Conservation (phyloP, 2,113 vertebrate species). For the Steatornis caripensis region DNA sequence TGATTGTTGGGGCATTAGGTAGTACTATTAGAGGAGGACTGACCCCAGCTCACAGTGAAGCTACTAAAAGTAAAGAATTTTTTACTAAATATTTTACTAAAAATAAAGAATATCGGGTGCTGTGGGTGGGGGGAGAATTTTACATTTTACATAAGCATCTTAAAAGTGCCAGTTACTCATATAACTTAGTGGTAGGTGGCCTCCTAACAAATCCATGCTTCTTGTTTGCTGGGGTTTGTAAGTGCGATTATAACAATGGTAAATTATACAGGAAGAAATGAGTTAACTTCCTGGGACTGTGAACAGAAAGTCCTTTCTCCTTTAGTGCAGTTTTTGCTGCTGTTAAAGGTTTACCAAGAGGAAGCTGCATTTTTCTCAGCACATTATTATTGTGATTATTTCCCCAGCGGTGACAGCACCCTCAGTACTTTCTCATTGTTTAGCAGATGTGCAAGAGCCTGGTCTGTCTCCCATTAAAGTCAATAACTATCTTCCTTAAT, state of each 20-base stretch:
- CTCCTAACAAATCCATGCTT: not conserved
- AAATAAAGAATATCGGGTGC: not conserved
- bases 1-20: not conserved
- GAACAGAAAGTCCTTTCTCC: not conserved
- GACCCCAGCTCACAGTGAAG: not conserved
- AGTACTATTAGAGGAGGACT: not conserved
- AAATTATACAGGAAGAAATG: not conserved
- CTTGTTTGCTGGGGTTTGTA: not conserved
- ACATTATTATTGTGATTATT: not conserved
- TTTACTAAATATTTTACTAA: not conserved
- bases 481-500: slow-evolving; percentile 37
- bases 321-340: not conserved
- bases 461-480: slow-evolving; percentile 4
- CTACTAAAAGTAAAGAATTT: not conserved
- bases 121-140: not conserved
- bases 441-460: not conserved
- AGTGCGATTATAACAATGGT: not conserved
- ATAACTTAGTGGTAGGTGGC: not conserved
- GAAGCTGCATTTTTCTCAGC: not conserved
- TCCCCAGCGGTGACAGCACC: not conserved
- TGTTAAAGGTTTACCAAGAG: not conserved
- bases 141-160: not conserved
- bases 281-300: not conserved
- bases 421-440: not conserved
- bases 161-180: not conserved